A percentile compares a stretch with the other conserved stretches of the same genome.
Conservation (phyloP, 1,140 invertebrate species). For the Bombus terrestris region DNA sequence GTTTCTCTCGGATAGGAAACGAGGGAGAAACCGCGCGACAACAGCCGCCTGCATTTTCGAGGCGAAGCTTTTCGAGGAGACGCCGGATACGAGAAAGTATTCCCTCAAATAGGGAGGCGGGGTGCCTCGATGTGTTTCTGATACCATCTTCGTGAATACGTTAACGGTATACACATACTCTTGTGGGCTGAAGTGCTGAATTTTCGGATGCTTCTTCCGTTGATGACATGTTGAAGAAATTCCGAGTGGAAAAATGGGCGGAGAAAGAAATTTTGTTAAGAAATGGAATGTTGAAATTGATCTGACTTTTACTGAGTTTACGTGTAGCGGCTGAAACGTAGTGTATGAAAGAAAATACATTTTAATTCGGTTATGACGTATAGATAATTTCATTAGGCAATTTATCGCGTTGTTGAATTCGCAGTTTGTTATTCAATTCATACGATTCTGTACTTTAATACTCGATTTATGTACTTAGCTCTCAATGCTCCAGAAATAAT, state of each 20-base stretch:
- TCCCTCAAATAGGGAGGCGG: not conserved
- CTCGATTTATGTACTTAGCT: too few relatives aligned
- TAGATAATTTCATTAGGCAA: too few relatives aligned
- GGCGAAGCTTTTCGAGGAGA: not conserved
- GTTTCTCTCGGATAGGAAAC: not conserved
- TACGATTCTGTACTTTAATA: too few relatives aligned
- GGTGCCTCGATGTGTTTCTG: not conserved
- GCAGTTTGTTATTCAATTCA: too few relatives aligned
- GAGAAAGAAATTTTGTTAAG: not conserved
- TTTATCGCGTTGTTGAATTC: too few relatives aligned
- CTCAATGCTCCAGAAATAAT: not conserved
- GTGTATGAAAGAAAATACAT: too few relatives aligned
- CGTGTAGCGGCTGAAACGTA: too few relatives aligned
- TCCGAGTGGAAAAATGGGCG: not conserved
- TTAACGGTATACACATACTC: not conserved
- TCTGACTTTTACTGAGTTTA: too few relatives aligned
- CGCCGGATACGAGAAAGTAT: not conserved
- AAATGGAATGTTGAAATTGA: not conserved
- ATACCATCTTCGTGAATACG: conserved; percentile 3
- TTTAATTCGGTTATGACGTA: too few relatives aligned
- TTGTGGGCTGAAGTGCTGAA: too few relatives aligned
- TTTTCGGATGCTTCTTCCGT: not conserved
- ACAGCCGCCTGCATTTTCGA: conserved; percentile 16
- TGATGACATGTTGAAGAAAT: not conserved
- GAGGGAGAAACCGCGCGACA: not conserved